Evolutionary conservation across 1,140 invertebrate species (phyloP).

Genomic region (Dryas iulia): DNA sequence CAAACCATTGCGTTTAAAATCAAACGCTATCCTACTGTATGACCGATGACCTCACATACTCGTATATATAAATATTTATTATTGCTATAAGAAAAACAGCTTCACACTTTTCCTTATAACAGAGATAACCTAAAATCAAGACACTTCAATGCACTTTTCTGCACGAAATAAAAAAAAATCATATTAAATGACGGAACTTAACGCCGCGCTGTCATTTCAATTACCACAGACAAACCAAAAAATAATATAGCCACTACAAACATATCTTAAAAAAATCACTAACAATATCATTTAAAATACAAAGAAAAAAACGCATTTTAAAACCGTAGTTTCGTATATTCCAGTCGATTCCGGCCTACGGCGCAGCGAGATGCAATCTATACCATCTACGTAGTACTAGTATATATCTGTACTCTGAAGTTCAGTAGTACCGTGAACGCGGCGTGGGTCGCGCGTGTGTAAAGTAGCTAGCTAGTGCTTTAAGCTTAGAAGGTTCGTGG

Average conservation of each 20-base stretch:
- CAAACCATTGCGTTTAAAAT: too few relatives aligned
- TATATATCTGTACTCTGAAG: slow-evolving; percentile 41
- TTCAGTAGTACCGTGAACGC: slow-evolving; percentile 60
- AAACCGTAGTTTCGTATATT: slow-evolving; percentile 35
- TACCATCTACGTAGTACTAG: background rate
- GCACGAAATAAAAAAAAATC: too few relatives aligned
- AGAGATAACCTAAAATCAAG: too few relatives aligned
- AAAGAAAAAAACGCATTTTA: slow-evolving; percentile 8
- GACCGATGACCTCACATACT: too few relatives aligned
- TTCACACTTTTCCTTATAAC: too few relatives aligned
- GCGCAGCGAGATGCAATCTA: slow-evolving; percentile 49
- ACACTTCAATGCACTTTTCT: too few relatives aligned
- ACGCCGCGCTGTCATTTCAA: background rate
- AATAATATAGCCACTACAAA: too few relatives aligned
- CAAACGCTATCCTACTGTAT: too few relatives aligned
- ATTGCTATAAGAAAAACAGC: too few relatives aligned
- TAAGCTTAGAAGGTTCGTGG: slow-evolving; percentile 40
- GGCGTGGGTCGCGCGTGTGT: slow-evolving; percentile 46
- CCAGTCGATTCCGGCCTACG: slow-evolving; percentile 52
- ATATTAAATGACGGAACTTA: background rate
- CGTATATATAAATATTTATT: too few relatives aligned
- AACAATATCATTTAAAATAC: background rate
- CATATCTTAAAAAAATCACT: too few relatives aligned
- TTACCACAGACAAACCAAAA: too few relatives aligned
- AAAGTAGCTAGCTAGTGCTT: slow-evolving; percentile 4